phyloP scores from a whole-genome alignment of 2,797 vertebrate genomes.

The Myioborus melanocephalus region DNA sequence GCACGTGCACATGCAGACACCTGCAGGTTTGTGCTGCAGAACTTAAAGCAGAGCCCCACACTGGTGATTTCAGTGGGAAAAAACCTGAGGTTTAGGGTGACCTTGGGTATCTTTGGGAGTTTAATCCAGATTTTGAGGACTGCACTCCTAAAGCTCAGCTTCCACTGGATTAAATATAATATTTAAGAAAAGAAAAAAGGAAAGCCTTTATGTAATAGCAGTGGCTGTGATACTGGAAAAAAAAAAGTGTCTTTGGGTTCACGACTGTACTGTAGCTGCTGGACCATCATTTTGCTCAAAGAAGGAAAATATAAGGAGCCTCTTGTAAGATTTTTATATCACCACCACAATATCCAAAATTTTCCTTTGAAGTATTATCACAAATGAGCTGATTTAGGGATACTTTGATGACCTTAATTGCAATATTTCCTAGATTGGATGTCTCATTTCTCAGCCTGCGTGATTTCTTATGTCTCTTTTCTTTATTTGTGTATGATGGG shows the following conservation, averaged over 20 bases:
- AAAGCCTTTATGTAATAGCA: rapidly evolving
- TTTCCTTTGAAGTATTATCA: background rate
- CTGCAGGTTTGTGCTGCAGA: background rate
- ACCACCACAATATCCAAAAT: background rate
- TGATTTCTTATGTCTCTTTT: background rate
- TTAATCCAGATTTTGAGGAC: background rate
- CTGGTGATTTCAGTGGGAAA: background rate
- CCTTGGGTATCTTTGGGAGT: background rate
- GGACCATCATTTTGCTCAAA: background rate
- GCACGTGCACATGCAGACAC: background rate
- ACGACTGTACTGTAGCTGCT: rapidly evolving
- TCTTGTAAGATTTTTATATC: background rate
- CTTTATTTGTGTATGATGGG: background rate
- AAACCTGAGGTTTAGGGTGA: background rate
- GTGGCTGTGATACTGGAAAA: background rate
- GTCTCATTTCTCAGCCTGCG: background rate
- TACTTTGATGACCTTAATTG: background rate
- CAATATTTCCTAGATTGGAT: background rate
- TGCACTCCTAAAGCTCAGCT: background rate
- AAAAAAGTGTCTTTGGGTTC: background rate
- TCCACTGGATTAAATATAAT: background rate
- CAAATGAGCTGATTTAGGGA: background rate
- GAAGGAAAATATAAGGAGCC: background rate
- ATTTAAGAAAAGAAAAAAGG: background rate
- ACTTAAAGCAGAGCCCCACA: background rate